These are phyloP conservation scores for Phocoena sinus DNA, from an alignment of 2,113 vertebrate species.

Conservation along the genomic window DNA sequence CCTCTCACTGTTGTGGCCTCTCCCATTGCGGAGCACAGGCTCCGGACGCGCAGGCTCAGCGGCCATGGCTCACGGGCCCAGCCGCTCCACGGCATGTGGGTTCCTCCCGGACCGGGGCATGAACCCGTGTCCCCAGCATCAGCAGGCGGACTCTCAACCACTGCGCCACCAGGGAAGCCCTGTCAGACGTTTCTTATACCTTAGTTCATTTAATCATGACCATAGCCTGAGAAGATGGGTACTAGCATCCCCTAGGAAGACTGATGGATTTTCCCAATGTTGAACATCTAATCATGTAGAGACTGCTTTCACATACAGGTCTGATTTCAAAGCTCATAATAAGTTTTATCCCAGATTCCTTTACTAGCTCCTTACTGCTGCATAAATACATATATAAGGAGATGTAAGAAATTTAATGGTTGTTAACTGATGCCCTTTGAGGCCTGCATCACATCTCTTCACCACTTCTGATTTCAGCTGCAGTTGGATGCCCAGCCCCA, in stretches of 20 bases:
- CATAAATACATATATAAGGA: not conserved
- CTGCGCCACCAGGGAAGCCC: too few relatives aligned
- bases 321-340: not conserved
- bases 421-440: not conserved
- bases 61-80: too few relatives aligned
- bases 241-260: not conserved
- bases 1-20: too few relatives aligned
- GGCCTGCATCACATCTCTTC: accelerated
- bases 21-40: too few relatives aligned
- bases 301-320: not conserved
- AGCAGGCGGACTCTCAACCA: too few relatives aligned
- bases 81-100: too few relatives aligned
- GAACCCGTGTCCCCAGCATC: too few relatives aligned
- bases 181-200: not conserved
- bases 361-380: not conserved
- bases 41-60: too few relatives aligned
- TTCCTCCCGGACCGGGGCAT: too few relatives aligned
- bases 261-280: not conserved
- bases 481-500: not conserved
- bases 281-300: not conserved
- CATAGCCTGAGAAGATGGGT: not conserved
- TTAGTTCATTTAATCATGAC: not conserved
- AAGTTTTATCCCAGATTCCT: not conserved
- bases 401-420: not conserved
- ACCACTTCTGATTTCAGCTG: not conserved